These are phyloP conservation scores for Alouatta palliata DNA, from an alignment of 2,113 vertebrate species.

Conservation along the genomic window DNA sequence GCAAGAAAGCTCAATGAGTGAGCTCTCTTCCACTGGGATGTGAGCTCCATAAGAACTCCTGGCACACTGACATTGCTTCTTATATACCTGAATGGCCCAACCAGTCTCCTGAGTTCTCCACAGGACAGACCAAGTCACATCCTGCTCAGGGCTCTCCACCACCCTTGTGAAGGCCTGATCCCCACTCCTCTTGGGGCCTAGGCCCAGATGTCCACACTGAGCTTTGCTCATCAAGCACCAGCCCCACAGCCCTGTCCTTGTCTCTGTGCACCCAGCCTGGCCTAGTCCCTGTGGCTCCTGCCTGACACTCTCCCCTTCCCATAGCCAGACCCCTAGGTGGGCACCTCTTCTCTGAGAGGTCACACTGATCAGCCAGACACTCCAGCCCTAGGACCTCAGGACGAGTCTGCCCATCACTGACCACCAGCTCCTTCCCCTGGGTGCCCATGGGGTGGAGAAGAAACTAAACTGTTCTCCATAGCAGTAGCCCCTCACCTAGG, in stretches of 20 bases:
- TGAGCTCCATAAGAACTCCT: neutral
- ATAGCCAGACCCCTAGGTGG: neutral
- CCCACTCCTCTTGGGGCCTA: neutral
- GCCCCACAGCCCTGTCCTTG: neutral
- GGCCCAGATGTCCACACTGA: neutral
- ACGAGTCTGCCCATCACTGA: neutral
- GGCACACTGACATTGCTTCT: neutral
- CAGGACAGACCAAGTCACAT: neutral
- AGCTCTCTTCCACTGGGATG: neutral
- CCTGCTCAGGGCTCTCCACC: neutral
- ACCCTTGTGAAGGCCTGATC: neutral
- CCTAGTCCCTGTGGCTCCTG: neutral
- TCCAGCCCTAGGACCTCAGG: neutral
- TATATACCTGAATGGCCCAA: neutral
- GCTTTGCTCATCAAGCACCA: neutral
- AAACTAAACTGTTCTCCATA: too few relatives aligned
- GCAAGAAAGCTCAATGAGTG: neutral
- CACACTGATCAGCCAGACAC: neutral
- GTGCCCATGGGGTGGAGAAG: too few relatives aligned
- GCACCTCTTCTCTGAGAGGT: neutral
- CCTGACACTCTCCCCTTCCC: neutral
- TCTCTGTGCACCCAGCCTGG: neutral
- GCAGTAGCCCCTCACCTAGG: too few relatives aligned
- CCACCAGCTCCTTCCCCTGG: too few relatives aligned
- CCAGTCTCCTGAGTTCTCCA: neutral